phyloP scores from a whole-genome alignment of 1,140 invertebrate genomes.

The Archivesica marissinica region DNA sequence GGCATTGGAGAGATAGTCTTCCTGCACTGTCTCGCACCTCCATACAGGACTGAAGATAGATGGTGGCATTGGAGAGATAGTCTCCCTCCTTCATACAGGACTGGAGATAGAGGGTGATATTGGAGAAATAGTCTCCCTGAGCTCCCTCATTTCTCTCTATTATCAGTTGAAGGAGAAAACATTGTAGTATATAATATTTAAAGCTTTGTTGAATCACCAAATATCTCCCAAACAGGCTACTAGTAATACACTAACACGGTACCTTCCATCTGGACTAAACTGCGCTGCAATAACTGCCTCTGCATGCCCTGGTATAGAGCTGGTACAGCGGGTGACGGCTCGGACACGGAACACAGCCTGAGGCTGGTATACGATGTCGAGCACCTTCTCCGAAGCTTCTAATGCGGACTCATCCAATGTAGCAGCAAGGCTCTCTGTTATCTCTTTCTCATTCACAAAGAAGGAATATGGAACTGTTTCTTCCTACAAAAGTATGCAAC shows the following conservation, averaged over 20 bases:
- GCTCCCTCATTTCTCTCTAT: too few relatives aligned
- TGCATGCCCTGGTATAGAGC: slow-evolving; percentile 96
- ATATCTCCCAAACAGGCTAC: not conserved
- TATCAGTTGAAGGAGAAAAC: too few relatives aligned
- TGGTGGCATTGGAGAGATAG: too few relatives aligned
- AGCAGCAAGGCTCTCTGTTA: slow-evolving; percentile 90
- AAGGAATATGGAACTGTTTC: slow-evolving; percentile 91
- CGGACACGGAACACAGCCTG: slow-evolving; percentile 95
- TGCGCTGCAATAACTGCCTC: slow-evolving; percentile 97
- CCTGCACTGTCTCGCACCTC: too few relatives aligned
- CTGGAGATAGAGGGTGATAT: too few relatives aligned
- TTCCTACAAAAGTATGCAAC: slow-evolving; percentile 72
- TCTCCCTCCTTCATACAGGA: too few relatives aligned
- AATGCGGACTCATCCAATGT: slow-evolving; percentile 87
- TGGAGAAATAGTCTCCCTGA: too few relatives aligned
- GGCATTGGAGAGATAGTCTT: too few relatives aligned
- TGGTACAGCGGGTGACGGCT: slow-evolving; percentile 85
- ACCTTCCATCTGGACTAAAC: slow-evolving; percentile 96
- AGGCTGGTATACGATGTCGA: slow-evolving; percentile 98
- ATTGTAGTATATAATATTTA: too few relatives aligned
- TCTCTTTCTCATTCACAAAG: slow-evolving; percentile 94
- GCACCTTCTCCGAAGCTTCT: slow-evolving; percentile 86
- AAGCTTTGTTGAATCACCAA: not conserved
- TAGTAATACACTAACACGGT: slow-evolving; percentile 33
- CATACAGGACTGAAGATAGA: too few relatives aligned